A percentile compares a stretch with the other conserved stretches of the same genome.
Evolutionary conservation across 2,888 invertebrate genomes (phyloP).

Genomic region (Lepetodrilus schrolli): DNA sequence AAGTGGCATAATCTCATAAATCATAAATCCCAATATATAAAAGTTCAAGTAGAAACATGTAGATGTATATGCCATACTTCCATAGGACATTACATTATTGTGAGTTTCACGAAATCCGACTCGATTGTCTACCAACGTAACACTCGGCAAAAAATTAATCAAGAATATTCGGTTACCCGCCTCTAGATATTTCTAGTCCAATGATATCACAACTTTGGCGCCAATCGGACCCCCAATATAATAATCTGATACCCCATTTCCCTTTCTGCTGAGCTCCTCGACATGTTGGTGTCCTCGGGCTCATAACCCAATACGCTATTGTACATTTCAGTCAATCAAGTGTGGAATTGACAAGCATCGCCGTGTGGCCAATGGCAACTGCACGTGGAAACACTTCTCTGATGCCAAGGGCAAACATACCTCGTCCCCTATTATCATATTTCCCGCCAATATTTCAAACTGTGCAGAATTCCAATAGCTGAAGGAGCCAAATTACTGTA

Average conservation of each 20-base stretch:
- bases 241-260: slow-evolving; percentile 15
- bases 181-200: not conserved
- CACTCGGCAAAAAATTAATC: slow-evolving; percentile 19
- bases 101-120: not conserved
- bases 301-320: slow-evolving; percentile 3
- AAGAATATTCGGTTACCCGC: slow-evolving; percentile 7
- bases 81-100: no score
- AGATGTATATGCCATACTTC: no score
- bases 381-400: slow-evolving; percentile 1
- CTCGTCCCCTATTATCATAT: not conserved
- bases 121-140: slow-evolving; percentile 21
- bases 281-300: not conserved
- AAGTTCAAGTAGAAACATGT: no score
- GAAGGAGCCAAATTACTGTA: no score
- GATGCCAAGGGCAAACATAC: not conserved
- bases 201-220: slow-evolving; percentile 1
- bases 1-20: no score
- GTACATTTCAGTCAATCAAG: slow-evolving; percentile 11
- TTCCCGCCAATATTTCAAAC: not conserved
- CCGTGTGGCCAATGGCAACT: not conserved
- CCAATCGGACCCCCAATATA: not conserved
- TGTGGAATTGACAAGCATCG: slow-evolving; percentile 14
- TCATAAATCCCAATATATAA: no score
- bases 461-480: no score
- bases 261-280: not conserved